phyloP scores from a whole-genome alignment of 2,888 invertebrate genomes.

The Yponomeuta sedellus region DNA sequence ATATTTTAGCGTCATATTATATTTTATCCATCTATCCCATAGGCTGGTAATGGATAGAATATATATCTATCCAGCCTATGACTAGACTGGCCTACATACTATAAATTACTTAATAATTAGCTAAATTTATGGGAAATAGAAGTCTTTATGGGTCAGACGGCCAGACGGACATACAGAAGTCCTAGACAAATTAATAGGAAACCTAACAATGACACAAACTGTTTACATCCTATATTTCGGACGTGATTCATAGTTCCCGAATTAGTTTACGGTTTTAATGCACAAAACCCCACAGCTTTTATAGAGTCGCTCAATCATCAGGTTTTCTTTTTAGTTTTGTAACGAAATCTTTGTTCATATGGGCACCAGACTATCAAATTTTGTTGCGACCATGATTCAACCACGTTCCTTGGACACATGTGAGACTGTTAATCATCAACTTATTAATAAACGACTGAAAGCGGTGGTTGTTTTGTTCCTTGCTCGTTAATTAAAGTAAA shows the following conservation, averaged over 20 bases:
- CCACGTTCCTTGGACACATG: neutral
- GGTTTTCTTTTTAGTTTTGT: neutral
- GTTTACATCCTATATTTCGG: too few relatives aligned
- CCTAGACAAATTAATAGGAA: too few relatives aligned
- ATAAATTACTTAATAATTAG: too few relatives aligned
- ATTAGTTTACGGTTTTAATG: neutral
- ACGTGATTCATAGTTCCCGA: neutral
- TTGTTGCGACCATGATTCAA: slow-evolving; percentile 1
- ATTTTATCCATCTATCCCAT: too few relatives aligned
- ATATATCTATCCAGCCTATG: too few relatives aligned
- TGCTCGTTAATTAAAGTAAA: neutral
- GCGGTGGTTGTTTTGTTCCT: neutral
- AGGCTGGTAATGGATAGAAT: too few relatives aligned
- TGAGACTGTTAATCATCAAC: neutral
- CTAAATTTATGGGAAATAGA: too few relatives aligned
- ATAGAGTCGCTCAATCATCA: neutral
- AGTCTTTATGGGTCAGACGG: too few relatives aligned
- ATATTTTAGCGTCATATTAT: too few relatives aligned
- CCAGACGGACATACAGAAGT: too few relatives aligned
- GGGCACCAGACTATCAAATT: neutral
- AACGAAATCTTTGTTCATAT: neutral
- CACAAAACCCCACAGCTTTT: neutral
- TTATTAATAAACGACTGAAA: neutral
- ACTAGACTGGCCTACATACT: too few relatives aligned
- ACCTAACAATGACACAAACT: too few relatives aligned